Percentiles rank a stretch among this genome's conserved stretches.
These are phyloP conservation scores for Thunnus albacares DNA, from an alignment of 2,797 vertebrate species.

Conservation along the genomic window DNA sequence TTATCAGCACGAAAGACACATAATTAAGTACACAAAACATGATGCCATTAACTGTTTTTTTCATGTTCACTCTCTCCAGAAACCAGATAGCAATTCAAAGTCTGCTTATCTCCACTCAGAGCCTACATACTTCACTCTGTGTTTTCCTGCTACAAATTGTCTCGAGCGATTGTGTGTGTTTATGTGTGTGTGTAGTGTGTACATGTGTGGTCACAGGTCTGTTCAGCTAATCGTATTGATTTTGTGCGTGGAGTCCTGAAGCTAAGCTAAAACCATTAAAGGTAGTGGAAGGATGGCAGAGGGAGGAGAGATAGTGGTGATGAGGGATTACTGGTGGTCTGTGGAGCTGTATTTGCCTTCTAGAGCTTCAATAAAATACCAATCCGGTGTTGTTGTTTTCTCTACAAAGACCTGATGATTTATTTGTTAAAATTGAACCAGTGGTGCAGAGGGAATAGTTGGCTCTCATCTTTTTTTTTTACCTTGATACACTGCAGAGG, in stretches of 20 bases:
- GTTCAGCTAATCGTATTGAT: constrained; percentile 55
- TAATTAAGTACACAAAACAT: constrained; percentile 52
- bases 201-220: constrained; percentile 17
- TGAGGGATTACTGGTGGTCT: constrained; percentile 37
- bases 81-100: constrained; percentile 47
- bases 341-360: constrained; percentile 19
- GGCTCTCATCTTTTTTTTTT: neutral
- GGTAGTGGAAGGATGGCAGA: constrained; percentile 16
- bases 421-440: constrained; percentile 34
- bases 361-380: constrained; percentile 43
- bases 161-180: constrained; percentile 16
- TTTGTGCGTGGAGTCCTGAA: constrained; percentile 29
- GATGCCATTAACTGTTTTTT: constrained; percentile 36
- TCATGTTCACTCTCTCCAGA: constrained; percentile 21
- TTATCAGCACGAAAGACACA: constrained; percentile 61
- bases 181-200: constrained; percentile 28
- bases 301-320: constrained; percentile 18
- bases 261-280: constrained; percentile 48
- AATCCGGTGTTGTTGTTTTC: neutral
- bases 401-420: constrained; percentile 1
- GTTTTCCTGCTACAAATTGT: constrained; percentile 12
- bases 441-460: neutral
- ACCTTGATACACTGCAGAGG: neutral
- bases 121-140: constrained; percentile 38
- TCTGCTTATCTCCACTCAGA: constrained; percentile 49